Evolutionary conservation across 2,113 vertebrate species (phyloP), one percentile per base, ranked within the genome.

Genomic region (Oreochromis spilurus): DNA sequence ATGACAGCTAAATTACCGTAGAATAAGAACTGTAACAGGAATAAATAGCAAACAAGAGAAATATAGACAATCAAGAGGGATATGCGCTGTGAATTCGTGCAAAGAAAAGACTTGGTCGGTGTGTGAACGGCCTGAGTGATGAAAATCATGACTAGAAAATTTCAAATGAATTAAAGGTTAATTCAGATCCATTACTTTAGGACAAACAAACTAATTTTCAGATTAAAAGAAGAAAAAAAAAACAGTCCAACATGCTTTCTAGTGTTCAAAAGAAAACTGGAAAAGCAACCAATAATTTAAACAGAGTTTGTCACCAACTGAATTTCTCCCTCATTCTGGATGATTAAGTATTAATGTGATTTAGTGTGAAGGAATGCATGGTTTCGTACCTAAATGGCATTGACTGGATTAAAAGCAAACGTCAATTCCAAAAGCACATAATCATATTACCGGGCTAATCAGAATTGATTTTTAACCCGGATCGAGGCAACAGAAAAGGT

Each of bases 361-460:
- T 94, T 94, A 91, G 88, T 85, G 91, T 93, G 93, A 93, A 93
- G 83, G 89, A 94, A 92, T 91, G 91, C 94, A 93, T 87, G 93
- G 90, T 92, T 91, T 94, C 92, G 87, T 87, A 95, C 88, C 86
- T 96, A 95, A 96, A 88, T 88, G 86, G 83, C 89, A 95, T 96
- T 84, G 95, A 96, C 92, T 88, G 87, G 14, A 88, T 94, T 89
- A 91, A 94, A 92, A 95, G 91, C 91, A 93, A 94, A 95, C 89
- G 82, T 95, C 94, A 95, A 96, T 96, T 92, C 84, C 81, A 94
- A 89, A 93, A 91, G 87, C 93, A 90, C 80, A 93, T 95, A 92
- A 95, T 96, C 93, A 95, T 96, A 95, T 96, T 95, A 95, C 87
- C 40, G 10, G 36, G 70, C 87, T 95, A 96, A 96, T 95, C 89